These are phyloP conservation scores for Sylvilagus bachmani DNA, from an alignment of 2,113 vertebrate species.

Conservation along the genomic window DNA sequence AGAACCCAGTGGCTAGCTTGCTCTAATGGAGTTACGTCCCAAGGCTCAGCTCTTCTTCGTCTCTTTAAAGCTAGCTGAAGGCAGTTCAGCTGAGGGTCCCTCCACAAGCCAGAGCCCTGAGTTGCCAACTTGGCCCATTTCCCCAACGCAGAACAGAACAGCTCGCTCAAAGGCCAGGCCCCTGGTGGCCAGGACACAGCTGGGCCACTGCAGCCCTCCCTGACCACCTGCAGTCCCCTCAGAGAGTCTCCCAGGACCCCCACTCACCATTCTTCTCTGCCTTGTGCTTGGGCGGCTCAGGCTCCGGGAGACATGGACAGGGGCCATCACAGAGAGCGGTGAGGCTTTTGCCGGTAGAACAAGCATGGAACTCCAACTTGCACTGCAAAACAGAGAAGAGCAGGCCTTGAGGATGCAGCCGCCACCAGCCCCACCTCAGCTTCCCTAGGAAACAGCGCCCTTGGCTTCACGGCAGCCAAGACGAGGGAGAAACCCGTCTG, in stretches of 20 bases:
- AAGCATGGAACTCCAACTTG: slow-evolving; percentile 97
- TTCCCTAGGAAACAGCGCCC: not conserved
- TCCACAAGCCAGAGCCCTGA: not conserved
- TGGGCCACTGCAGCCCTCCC: fast-evolving
- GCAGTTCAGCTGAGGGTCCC: not conserved
- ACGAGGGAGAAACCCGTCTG: not conserved
- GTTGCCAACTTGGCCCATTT: not conserved
- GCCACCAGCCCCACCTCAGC: fast-evolving
- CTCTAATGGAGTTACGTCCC: not conserved
- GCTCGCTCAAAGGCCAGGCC: not conserved
- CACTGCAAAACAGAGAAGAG: slow-evolving; percentile 89
- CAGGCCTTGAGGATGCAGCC: not conserved
- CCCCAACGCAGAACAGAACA: fast-evolving
- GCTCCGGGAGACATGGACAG: slow-evolving; percentile 94
- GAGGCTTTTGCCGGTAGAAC: slow-evolving; percentile 93
- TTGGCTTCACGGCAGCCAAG: not conserved
- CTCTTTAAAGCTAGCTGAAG: not conserved
- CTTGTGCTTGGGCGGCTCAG: slow-evolving; percentile 89
- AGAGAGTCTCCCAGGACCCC: fast-evolving
- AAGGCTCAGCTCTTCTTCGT: not conserved
- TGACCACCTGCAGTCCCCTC: too few species aligned
- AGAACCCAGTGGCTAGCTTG: not conserved
- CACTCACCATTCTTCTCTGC: slow-evolving; percentile 92
- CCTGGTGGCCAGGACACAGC: not conserved
- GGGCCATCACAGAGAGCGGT: slow-evolving; percentile 93